Base-by-base conservation (phyloP, 2,113 vertebrate genomes). In the Diphyllodes magnificus region DNA sequence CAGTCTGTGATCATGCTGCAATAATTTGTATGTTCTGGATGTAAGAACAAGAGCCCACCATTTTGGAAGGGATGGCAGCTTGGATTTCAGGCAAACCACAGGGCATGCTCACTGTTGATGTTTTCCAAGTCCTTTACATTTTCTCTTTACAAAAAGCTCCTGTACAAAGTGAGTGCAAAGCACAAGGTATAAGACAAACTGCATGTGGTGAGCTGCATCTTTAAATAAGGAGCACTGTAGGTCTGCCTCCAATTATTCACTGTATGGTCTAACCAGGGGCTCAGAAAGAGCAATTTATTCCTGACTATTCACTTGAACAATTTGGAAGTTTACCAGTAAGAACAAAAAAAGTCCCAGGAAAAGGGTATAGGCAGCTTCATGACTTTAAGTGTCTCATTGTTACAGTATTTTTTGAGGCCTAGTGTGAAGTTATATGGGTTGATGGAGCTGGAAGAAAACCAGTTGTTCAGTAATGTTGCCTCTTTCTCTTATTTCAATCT, bases 271-370 rank as follows among this genome's bases (percentile, higher is more conserved):
- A 83, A 93, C 92, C 82, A 70, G 44, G 64, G 63, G 35, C 82
- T 81, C 86, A 73, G 88, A 92, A 90, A 82, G 64, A 92, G 51
- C 90, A 95, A 83, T 94, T 96, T 79, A 83, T 94, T 96, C 82
- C 64, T 90, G 61, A 44, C 33, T 95, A 91, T 89, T 91, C 87
- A 88, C 72, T 94, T 77, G 85, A 88, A 49, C 47, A 86, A 81
- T 90, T 75, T 96, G 94, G 82, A 88, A 92, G 44, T 94, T 93
- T 86, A 95, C 92, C 82, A 88, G 82, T 60, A 77, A 64, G 88
- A 86, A 83, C 72, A 91, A 88, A 86, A 95, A 70, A 94, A 90
- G 82, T 90, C 76, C 93, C 64, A 83, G 92, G 56, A 81, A 93
- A 87, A 71, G 76, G 25, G 65, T 82, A 82, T 94, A 88, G 82